A percentile compares a stretch with the other conserved stretches of the same genome.
These are phyloP conservation scores for Diachrysia chrysitis DNA, from an alignment of 2,888 invertebrate species.

Conservation along the genomic window DNA sequence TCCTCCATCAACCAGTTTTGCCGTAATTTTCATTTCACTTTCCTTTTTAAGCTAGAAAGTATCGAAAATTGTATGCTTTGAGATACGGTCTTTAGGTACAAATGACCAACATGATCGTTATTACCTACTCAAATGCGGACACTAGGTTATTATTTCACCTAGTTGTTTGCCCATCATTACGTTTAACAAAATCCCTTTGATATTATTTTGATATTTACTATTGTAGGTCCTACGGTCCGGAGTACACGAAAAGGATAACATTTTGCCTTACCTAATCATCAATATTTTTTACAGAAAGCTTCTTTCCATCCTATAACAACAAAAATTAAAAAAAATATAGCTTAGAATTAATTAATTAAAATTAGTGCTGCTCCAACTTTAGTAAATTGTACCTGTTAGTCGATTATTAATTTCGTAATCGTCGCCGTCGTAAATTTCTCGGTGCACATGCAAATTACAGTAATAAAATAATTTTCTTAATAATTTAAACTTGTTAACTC, in stretches of 20 bases:
- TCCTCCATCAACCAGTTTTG: conserved; percentile 33
- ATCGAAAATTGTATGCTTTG: conserved; percentile 58
- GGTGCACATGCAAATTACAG: conserved; percentile 31
- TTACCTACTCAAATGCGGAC: conserved; percentile 11
- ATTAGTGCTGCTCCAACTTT: background rate
- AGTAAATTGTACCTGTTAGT: background rate
- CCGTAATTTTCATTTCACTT: conserved; percentile 61
- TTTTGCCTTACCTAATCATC: too few species aligned
- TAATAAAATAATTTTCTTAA: conserved; percentile 31
- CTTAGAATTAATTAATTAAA: too few species aligned
- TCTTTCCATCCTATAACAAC: too few species aligned
- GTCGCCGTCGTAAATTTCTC: conserved; percentile 6
- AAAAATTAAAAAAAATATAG: too few species aligned
- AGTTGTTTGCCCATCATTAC: background rate
- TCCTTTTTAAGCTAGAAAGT: conserved; percentile 66
- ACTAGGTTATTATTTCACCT: background rate
- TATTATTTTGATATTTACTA: too few species aligned
- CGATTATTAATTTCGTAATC: conserved; percentile 18
- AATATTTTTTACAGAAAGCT: background rate
- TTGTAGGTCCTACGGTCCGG: background rate
- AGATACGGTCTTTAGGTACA: conserved; percentile 55
- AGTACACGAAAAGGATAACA: too few species aligned
- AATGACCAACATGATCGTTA: conserved; percentile 47
- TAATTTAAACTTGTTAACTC: conserved; percentile 23
- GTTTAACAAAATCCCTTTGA: background rate